A percentile compares a stretch with the other conserved stretches of the same genome.
These are phyloP conservation scores for Parotia lawesii DNA, from an alignment of 2,113 vertebrate genomes.

Conservation along the genomic window DNA sequence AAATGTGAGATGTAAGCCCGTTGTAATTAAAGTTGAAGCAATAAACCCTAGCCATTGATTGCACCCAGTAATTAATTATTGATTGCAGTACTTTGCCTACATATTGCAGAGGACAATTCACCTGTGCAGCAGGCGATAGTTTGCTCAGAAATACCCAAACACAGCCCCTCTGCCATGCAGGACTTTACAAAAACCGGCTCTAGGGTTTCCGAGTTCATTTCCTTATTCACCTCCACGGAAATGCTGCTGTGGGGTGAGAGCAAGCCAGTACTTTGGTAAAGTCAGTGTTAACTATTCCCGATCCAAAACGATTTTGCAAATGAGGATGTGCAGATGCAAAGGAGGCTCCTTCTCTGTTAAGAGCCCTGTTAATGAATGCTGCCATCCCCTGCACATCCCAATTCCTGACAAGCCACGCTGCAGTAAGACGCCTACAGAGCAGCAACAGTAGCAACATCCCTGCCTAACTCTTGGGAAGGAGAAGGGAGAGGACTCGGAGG, in stretches of 20 bases:
- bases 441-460: not conserved
- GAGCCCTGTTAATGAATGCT: not conserved
- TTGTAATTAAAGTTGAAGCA: slow-evolving; percentile 54
- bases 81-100: slow-evolving; percentile 41
- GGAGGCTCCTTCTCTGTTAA: not conserved
- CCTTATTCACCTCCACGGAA: not conserved
- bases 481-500: not conserved
- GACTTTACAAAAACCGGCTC: not conserved
- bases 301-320: not conserved
- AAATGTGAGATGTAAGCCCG: not conserved
- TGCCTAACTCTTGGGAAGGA: not conserved
- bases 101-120: slow-evolving; percentile 26
- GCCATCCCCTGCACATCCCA: not conserved
- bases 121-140: not conserved
- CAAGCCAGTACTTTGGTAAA: not conserved
- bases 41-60: slow-evolving; percentile 38
- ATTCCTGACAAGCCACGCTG: not conserved
- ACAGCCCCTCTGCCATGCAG: not conserved
- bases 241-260: not conserved
- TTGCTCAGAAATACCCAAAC: not conserved
- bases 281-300: not conserved
- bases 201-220: not conserved
- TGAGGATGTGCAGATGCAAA: not conserved
- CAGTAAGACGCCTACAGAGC: not conserved
- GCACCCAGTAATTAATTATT: slow-evolving; percentile 53